Evolutionary conservation across 2,113 vertebrate species (phyloP).

Genomic region (Odontesthes bonariensis): DNA sequence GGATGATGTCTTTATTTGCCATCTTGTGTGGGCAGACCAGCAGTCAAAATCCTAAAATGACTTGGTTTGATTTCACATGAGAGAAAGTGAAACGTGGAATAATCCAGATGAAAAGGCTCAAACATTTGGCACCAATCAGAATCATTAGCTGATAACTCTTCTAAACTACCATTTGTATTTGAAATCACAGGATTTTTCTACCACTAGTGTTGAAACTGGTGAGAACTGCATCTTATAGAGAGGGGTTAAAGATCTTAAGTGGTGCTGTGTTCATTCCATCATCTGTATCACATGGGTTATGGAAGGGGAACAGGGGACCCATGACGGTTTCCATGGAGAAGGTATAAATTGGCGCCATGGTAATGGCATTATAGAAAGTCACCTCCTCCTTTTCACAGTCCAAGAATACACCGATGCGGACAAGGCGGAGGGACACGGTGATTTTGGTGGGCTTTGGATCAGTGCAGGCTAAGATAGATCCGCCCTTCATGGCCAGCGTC

Average conservation of each 20-base stretch:
- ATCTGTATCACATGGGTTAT: constrained; percentile 70
- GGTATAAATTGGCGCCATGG: constrained; percentile 79
- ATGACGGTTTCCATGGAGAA: constrained; percentile 68
- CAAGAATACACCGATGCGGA: constrained; percentile 80
- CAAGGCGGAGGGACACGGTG: constrained; percentile 51
- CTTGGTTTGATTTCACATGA: no score
- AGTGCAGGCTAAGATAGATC: constrained; percentile 75
- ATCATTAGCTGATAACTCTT: not conserved
- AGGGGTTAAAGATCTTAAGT: constrained; percentile 74
- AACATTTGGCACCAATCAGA: not conserved
- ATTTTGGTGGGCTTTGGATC: constrained; percentile 75
- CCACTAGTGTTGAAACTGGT: not conserved
- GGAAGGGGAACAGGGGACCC: constrained; percentile 78
- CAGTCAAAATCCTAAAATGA: not conserved
- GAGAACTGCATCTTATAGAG: constrained; percentile 48
- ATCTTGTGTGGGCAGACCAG: not conserved
- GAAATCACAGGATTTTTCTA: no score
- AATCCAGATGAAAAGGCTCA: no score
- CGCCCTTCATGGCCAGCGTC: constrained; percentile 77
- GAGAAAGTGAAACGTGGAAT: no score
- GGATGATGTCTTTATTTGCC: not conserved
- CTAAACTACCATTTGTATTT: not conserved
- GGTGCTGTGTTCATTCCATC: constrained; percentile 73
- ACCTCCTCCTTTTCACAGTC: constrained; percentile 82
- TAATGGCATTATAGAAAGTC: constrained; percentile 82